Conservation (phyloP, 1,140 invertebrate species). For the Pseudomyrmex cubaensis region DNA sequence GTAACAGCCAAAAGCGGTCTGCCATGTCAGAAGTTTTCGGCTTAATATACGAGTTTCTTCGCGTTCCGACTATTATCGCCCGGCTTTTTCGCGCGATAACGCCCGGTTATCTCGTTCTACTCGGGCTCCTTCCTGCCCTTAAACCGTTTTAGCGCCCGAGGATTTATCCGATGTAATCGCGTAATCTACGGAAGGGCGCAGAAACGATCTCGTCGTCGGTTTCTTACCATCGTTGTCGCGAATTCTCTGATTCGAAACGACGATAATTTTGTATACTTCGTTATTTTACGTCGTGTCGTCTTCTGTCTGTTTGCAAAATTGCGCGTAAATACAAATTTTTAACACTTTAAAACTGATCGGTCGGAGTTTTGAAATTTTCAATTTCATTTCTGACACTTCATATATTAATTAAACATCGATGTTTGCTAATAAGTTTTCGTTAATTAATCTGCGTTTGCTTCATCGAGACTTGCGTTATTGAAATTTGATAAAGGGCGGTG, state of each 20-base stretch:
- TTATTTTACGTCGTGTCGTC: too few relatives aligned
- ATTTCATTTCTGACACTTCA: not conserved
- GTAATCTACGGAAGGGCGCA: not conserved
- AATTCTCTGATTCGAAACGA: not conserved
- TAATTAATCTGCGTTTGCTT: slow-evolving; percentile 44
- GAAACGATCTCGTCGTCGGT: not conserved
- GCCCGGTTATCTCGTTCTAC: slow-evolving; percentile 14
- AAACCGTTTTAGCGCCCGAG: slow-evolving; percentile 3
- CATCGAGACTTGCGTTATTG: slow-evolving; percentile 38
- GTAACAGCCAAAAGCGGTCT: slow-evolving; percentile 26
- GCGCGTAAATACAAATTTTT: not conserved
- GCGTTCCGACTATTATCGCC: slow-evolving; percentile 22
- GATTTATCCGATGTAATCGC: not conserved
- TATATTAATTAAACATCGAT: slow-evolving; percentile 6
- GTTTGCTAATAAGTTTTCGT: slow-evolving; percentile 38
- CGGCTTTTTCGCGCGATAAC: slow-evolving; percentile 51
- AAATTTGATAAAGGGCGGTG: slow-evolving; percentile 44
- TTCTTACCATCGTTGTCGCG: not conserved
- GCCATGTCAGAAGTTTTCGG: slow-evolving; percentile 43
- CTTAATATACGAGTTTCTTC: slow-evolving; percentile 41
- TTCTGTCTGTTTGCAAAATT: not conserved
- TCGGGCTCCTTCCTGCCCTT: not conserved
- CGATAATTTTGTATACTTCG: too few relatives aligned
- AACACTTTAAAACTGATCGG: too few relatives aligned
- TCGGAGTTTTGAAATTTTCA: not conserved